Base-by-base conservation (phyloP, 2,888 invertebrate genomes). In the Sinohyriopsis cumingii region DNA sequence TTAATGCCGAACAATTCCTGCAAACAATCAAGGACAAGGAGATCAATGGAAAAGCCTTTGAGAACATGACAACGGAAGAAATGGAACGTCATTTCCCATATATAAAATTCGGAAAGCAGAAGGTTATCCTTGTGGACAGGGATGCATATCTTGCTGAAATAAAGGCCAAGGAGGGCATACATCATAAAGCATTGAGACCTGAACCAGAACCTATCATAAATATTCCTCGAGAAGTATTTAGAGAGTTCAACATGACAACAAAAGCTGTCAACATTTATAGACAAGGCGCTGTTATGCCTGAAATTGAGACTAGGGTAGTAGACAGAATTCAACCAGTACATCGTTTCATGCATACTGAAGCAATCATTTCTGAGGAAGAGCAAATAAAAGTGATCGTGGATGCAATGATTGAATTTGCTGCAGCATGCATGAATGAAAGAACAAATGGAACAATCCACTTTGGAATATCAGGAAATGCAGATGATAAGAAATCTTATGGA, bases 381-480 rank as follows among this genome's bases (percentile, higher is more conserved):
- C 59, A 63, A 22, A 9, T 68, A 1, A 45, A 63, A 15, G 55
- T 60, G 20, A 22, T 73, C 9, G 60, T 60, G 19, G 28, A 25
- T 28, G 69, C 67, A 59, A 56, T 63, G 18, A 59, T 73, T 5
- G 59, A 63, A 18, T 77, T 73, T 68, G 67, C 60, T 5, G 63
- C 73, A 28, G 76, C 76, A 3, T 78, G 76, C 59, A 60, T 78
- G 68, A 78, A 78, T 61, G 78, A 76, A 20, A 54, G 71, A 61
- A 68, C 75, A 4, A 78, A 78, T 73, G 78, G 75, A 56, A 76
- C 73, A 18, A 61, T 78, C 25, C 74, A 78, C 61, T 72, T 71
- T 68, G 78, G 78, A 25, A 67, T 78, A 61, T 45, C 55, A 62
- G 63, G 59, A 33, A 59, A 56, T 15, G 28, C 45, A 24, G 45